Percentiles rank a stretch among this genome's conserved stretches.
Conservation (phyloP, 1,140 invertebrate genomes). For the Meloidogyne floridensis region DNA sequence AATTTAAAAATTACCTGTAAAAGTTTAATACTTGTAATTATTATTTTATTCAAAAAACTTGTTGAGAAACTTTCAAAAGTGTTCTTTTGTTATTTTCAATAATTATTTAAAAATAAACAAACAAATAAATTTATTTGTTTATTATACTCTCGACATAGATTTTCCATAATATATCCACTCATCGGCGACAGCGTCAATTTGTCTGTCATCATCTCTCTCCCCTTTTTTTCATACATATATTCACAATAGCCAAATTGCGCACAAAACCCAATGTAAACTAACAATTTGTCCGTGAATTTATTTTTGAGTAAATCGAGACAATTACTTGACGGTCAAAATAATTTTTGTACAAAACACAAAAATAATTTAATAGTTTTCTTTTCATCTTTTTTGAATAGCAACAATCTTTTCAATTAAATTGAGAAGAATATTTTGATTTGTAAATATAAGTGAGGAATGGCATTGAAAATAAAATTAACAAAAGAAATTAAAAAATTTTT, state of each 20-base stretch:
- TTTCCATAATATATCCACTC: not conserved
- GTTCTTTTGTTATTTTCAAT: not conserved
- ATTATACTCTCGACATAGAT: not conserved
- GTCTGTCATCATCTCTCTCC: not conserved
- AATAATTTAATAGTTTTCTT: too few relatives aligned
- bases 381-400: not conserved
- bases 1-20: too few relatives aligned
- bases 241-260: not conserved
- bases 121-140: not conserved
- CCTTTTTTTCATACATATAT: not conserved
- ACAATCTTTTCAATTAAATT: not conserved
- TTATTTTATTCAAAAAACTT: too few relatives aligned
- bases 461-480: not conserved
- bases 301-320: not conserved
- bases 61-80: too few relatives aligned
- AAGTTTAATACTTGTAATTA: too few relatives aligned
- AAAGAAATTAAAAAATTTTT: not conserved
- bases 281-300: slow-evolving; percentile 1
- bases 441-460: not conserved
- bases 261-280: not conserved
- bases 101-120: not conserved
- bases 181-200: not conserved
- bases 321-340: not conserved
- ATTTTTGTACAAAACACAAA: not conserved
- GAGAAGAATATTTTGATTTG: not conserved